Conservation (phyloP, 2,888 invertebrate species). For the Drosophila monieri region DNA sequence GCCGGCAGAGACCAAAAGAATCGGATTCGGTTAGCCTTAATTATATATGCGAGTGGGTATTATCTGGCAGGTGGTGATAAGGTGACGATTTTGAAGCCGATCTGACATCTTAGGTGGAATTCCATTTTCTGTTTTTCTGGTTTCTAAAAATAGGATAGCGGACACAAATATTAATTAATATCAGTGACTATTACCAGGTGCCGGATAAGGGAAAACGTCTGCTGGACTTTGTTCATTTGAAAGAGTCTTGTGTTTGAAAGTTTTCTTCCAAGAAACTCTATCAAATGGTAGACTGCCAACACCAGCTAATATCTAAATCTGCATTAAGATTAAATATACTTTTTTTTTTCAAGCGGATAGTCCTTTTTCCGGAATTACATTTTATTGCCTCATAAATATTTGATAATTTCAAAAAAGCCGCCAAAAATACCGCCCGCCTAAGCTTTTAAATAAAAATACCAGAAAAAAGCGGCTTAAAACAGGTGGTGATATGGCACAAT, state of each 20-base stretch:
- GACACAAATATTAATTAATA: slow-evolving; percentile 30
- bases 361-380: no score
- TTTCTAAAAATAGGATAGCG: slow-evolving; percentile 17
- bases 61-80: slow-evolving; percentile 31
- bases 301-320: no score
- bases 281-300: not conserved
- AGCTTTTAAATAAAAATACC: no score
- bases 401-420: no score
- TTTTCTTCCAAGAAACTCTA: not conserved
- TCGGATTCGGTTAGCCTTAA: slow-evolving; percentile 36
- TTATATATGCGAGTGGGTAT: slow-evolving; percentile 26
- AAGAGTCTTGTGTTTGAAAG: not conserved
- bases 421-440: no score
- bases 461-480: no score
- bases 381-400: no score
- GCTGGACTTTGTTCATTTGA: slow-evolving; percentile 17
- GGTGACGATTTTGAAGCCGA: slow-evolving; percentile 20
- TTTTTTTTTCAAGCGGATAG: no score
- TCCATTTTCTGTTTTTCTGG: slow-evolving; percentile 15
- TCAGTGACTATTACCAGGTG: slow-evolving; percentile 25
- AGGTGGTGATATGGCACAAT: no score
- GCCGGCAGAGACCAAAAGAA: slow-evolving; percentile 49
- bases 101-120: slow-evolving; percentile 18
- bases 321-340: no score
- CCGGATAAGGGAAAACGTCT: slow-evolving; percentile 11